Evolutionary conservation across 1,140 invertebrate genomes (phyloP), one percentile per base, ranked within the genome.

Genomic region (Prorops nasuta): DNA sequence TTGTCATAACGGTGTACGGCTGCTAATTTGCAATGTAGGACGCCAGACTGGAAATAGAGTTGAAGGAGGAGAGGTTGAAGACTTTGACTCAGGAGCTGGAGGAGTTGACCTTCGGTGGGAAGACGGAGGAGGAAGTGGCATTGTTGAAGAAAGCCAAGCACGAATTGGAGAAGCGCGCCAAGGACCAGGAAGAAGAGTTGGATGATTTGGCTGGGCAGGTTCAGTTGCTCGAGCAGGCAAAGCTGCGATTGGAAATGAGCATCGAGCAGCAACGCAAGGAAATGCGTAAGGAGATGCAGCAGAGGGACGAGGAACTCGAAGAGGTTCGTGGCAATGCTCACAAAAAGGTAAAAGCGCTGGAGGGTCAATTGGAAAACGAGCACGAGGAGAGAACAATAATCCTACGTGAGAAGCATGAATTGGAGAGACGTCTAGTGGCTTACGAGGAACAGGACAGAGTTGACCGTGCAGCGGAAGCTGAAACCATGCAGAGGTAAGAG

Each of bases 101-200:
- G 54, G 93, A 96, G 69, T 76, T 91, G 21, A 85, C 86, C 0
- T 86, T 88, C 50, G 87, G 88, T 9, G 87, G 86, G 3, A 89
- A 89, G 64, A 91, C 89, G 0, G 93, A 94, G 53, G 90, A 93
- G 66, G 93, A 96, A 76, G 83, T 93, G 12, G 86, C 87, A 1
- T 79, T 85, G 18, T 74, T 96, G 50, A 86, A 92, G 49, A 86
- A 91, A 62, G 83, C 84, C 0, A 93, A 94, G 64, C 85, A 91
- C 63, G 93, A 96, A 40, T 79, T 94, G n/a, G 92, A 96, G 65
- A 81, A 87, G 22, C 88, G 91, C 51, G 71, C 87, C 3, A 88
- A 92, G 63, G 94, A 97, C 64, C 93, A 96, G 78, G 94, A 97
- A 64, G 94, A 97, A 72, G 94, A 97, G 67, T 76, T 97, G 18